A percentile compares a stretch with the other conserved stretches of the same genome.
phyloP scores from a whole-genome alignment of 1,140 invertebrate species.

The Dreissena polymorpha region DNA sequence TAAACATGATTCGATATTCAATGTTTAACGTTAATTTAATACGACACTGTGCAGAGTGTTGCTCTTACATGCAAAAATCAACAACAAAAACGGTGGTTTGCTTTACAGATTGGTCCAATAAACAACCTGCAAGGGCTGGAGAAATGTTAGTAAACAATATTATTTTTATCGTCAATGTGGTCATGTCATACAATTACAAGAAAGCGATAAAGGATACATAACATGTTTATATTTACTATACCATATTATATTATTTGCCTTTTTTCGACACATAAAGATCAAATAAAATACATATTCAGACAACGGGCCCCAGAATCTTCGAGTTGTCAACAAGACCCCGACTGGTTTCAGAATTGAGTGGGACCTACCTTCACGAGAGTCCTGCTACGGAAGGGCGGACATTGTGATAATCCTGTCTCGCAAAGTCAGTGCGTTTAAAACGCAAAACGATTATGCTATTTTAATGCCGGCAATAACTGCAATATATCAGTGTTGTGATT shows the following conservation, averaged over 20 bases:
- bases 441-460: too few species aligned
- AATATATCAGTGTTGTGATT: too few species aligned
- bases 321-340: background rate
- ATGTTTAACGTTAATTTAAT: background rate
- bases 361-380: background rate
- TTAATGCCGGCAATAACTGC: too few species aligned
- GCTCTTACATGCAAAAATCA: background rate
- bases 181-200: too few species aligned
- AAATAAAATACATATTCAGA: background rate
- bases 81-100: background rate
- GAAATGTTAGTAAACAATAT: background rate
- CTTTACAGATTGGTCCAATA: background rate
- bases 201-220: too few species aligned
- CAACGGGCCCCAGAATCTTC: background rate
- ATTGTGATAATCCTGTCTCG: background rate
- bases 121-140: background rate
- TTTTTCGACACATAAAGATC: too few species aligned
- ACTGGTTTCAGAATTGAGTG: background rate
- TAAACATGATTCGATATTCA: background rate
- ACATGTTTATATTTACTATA: too few species aligned
- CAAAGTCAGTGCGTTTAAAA: background rate
- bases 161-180: too few species aligned
- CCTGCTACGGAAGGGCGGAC: background rate
- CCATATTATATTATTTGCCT: too few species aligned
- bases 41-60: background rate